A percentile compares a stretch with the other conserved stretches of the same genome.
Evolutionary conservation across 2,797 vertebrate species (phyloP).

Genomic region (Calcarius lapponicus): DNA sequence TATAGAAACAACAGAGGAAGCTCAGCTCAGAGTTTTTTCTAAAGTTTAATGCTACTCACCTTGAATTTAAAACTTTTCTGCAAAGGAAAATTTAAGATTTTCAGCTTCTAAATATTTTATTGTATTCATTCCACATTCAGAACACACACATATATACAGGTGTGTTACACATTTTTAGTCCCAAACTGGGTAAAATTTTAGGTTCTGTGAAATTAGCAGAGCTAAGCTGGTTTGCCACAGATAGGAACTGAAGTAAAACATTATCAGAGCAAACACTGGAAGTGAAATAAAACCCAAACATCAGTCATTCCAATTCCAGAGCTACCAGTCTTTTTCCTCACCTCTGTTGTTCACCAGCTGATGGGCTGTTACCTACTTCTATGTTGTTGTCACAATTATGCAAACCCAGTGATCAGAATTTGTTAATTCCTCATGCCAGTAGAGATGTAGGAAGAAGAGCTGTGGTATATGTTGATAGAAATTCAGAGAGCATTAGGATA

Average conservation of each 20-base stretch:
- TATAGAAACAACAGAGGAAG: neutral
- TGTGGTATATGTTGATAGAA: neutral
- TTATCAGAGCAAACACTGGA: neutral
- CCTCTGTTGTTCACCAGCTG: neutral
- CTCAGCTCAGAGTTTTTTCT: neutral
- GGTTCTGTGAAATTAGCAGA: neutral
- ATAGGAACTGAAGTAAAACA: neutral
- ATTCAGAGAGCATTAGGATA: neutral
- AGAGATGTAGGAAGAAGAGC: slow-evolving; percentile 19
- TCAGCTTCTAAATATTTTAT: neutral
- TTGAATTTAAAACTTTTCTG: neutral
- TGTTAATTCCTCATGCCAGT: neutral
- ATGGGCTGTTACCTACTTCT: neutral
- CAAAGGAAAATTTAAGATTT: neutral
- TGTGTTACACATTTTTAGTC: neutral
- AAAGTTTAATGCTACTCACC: neutral
- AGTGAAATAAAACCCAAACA: neutral
- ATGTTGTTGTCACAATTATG: neutral
- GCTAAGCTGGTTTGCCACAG: neutral
- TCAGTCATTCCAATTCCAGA: neutral
- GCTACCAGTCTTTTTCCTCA: neutral
- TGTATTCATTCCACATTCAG: neutral
- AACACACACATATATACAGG: neutral
- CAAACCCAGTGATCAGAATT: neutral
- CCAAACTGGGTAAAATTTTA: neutral